Base-by-base conservation (phyloP, 1,140 invertebrate genomes). In the Trachymyrmex cornetzi region DNA sequence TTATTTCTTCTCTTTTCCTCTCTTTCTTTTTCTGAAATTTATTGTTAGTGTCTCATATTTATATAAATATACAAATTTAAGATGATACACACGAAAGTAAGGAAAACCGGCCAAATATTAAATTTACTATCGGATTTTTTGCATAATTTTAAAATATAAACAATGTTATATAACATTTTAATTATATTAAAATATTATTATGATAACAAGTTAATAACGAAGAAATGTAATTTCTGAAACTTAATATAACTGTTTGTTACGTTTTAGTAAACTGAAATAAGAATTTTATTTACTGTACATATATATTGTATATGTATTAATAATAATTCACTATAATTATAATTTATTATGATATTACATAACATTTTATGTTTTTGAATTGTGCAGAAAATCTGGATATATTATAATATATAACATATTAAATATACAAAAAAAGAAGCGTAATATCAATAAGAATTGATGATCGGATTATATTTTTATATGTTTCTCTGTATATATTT, bases 1-100 rank as follows among this genome's bases (percentile, higher is more conserved):
- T 67, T 67, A 67, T 44, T 48, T 67, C 16, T 66, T 44, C 57
- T 59, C 57, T 59, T 22, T 59, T 57, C 9, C 19, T 66, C 3
- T 38, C 16, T n/a, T 64, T 11, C 27, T 66, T 9, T n/a, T n/a
- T 66, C 9, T 24, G 30, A 22, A 12, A 67, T 3, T 66, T 63
- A 63, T 44, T 44, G 11, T 11, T 11, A 44, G 9, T 67, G 22
- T 67, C 4, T 24, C 12, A 34, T 38, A 38, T 30, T 12, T 44
- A 44, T 11, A 2, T 24, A 48, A 69, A 14, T 34, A 2, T 19
- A 19, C 9, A 38, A 75, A 75, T 75, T 38, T 34, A 34, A 57
- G 5, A 74, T 38, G 2, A 7, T 57, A 55, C 27, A 12, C 16
- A 3, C 5, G n/a, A 75, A 75, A 24, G 11, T 9, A 38, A 59